A percentile compares a stretch with the other conserved stretches of the same genome.
phyloP scores from a whole-genome alignment of 2,888 invertebrate species.

The Aromia moschata region DNA sequence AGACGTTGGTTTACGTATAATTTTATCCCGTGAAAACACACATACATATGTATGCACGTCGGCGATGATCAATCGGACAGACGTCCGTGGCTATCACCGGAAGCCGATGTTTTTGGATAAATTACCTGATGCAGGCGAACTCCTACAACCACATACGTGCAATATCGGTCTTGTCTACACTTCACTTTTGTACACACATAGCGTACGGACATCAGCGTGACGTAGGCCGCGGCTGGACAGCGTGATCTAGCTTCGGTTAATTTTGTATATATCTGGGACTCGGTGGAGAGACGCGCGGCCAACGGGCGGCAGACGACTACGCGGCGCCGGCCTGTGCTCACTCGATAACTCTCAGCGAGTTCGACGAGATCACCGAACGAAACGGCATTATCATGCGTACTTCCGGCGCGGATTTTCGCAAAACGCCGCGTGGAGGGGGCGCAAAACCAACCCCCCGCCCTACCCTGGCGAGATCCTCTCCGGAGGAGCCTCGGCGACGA shows the following conservation, averaged over 20 bases:
- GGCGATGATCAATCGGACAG: background rate
- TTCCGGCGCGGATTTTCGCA: slow-evolving; percentile 24
- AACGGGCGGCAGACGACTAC: slow-evolving; percentile 42
- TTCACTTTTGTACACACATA: slow-evolving; percentile 33
- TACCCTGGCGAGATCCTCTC: background rate
- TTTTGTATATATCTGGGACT: slow-evolving; percentile 63
- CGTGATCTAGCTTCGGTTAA: slow-evolving; percentile 59
- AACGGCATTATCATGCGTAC: slow-evolving; percentile 20
- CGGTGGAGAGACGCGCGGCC: slow-evolving; percentile 43
- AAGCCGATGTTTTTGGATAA: no score
- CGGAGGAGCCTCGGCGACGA: background rate
- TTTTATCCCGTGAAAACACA: slow-evolving; percentile 14
- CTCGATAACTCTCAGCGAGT: slow-evolving; percentile 35
- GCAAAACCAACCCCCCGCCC: slow-evolving; percentile 3
- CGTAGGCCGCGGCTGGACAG: slow-evolving; percentile 49
- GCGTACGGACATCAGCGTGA: slow-evolving; percentile 44
- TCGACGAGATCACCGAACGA: slow-evolving; percentile 18
- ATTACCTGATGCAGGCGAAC: slow-evolving; percentile 16
- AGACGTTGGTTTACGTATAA: slow-evolving; percentile 10
- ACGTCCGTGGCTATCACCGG: background rate
- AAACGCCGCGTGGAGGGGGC: background rate
- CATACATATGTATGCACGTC: background rate
- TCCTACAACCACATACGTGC: slow-evolving; percentile 30
- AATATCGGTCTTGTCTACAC: slow-evolving; percentile 30
- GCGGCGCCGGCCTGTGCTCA: slow-evolving; percentile 42